Evolutionary conservation across 64 coral and sea anemone species (phyloP).

Genomic region (Stichodactyla mertensii): DNA sequence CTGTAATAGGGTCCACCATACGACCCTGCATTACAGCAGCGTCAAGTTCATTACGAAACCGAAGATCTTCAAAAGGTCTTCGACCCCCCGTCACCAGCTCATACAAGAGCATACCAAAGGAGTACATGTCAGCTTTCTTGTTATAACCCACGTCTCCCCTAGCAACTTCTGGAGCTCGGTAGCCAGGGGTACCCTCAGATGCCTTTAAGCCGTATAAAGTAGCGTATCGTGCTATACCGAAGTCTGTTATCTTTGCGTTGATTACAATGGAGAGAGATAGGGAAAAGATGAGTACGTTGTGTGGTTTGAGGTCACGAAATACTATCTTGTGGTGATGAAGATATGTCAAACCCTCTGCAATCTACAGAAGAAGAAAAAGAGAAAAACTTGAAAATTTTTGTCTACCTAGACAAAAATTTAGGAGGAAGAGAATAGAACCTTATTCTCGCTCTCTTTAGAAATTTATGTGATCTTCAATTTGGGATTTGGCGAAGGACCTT

Average conservation of each 20-base stretch:
- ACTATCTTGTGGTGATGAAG: constrained; percentile 89
- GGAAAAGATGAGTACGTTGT: constrained; percentile 97
- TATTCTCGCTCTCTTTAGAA: too few relatives aligned
- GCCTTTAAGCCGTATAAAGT: constrained; percentile 77
- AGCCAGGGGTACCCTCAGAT: constrained; percentile 90
- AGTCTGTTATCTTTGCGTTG: constrained; percentile 97
- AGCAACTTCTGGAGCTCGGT: constrained; percentile 90
- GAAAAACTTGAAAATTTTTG: background rate
- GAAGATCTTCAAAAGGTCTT: constrained; percentile 89
- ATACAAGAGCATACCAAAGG: constrained; percentile 91
- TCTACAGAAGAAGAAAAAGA: constrained; percentile 21
- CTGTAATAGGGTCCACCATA: constrained; percentile 79
- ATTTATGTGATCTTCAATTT: too few relatives aligned
- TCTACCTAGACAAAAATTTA: too few relatives aligned
- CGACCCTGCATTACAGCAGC: constrained; percentile 78
- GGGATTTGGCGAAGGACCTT: too few relatives aligned
- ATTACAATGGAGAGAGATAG: constrained; percentile 71
- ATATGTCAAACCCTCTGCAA: constrained; percentile 80
- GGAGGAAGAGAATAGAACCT: too few relatives aligned
- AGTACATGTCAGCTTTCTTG: constrained; percentile 91
- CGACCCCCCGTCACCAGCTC: constrained; percentile 84
- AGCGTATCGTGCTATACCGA: constrained; percentile 79
- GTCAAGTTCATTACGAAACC: constrained; percentile 77
- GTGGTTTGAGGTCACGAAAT: constrained; percentile 91
- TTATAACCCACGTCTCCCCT: constrained; percentile 84